Evolutionary conservation across 2,888 invertebrate species (phyloP), one percentile per base, ranked within the genome.

Genomic region (Resseliella maxima): DNA sequence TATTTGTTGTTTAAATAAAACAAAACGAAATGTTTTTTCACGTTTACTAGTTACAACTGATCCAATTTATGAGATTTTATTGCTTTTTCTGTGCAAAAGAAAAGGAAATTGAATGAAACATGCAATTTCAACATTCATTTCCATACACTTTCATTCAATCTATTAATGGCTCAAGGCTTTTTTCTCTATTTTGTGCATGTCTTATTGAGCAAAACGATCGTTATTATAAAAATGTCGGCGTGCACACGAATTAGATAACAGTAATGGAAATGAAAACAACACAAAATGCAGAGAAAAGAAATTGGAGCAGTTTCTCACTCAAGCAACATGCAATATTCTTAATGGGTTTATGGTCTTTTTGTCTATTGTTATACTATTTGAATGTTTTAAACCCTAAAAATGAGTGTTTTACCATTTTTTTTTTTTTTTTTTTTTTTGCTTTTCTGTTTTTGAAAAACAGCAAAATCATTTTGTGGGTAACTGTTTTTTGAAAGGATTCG

Each of bases 41-140:
- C 31, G 72, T 72, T 72, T 72, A 72, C 72, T 72, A 72, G 72
- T 72, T 31, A 72, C 31, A 72, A 72, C 72, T 72, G 72, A 72
- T 72, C 31, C 72, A 72, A 31, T 72, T 72, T 72, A 72, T 72
- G 72, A 10, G 31, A 72, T 72, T 72, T 72, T 72, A 72, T 15
- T 72, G 31, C 31, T 15, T 31, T 72, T 72, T 50, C 15, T 18
- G n/a, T 3, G 31, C 59, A 72, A 31, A 15, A 35, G 15, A 3
- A 27, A 27, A 72, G 1, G 3, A 50, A 50, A 50, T 50, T 31
- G 31, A 72, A 72, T 2, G 35, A 72, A 72, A 72, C 72, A 72
- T 72, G 72, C 72, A 72, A 72, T 72, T 24, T 35, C 31, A 72
- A 21, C 72, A n/a, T 72, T 72, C 72, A 72, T 72, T 72, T 35